Evolutionary conservation across 2,113 vertebrate genomes (phyloP).

Genomic region (Polypterus bichir): DNA sequence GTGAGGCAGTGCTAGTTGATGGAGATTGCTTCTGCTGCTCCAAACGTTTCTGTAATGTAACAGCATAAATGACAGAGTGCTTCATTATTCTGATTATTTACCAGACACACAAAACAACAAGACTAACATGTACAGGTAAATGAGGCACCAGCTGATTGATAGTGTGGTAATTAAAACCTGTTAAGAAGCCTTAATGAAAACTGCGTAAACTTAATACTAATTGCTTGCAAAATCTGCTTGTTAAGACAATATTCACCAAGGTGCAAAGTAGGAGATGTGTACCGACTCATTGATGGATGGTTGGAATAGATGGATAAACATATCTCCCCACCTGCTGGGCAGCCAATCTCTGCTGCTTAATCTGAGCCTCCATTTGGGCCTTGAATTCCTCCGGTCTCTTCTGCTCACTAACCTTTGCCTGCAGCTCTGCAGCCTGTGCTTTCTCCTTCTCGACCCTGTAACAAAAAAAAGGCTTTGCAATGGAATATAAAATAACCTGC

Average conservation of each 20-base stretch:
- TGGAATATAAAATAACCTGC: background rate
- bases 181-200: no score
- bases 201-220: no score
- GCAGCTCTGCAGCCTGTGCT: constrained; percentile 73
- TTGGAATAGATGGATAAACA: no score
- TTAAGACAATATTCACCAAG: background rate
- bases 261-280: constrained; percentile 2
- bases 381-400: constrained; percentile 69
- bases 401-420: constrained; percentile 74
- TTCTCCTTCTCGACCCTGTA: constrained; percentile 91
- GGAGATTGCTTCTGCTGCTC: constrained; percentile 71
- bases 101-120: no score
- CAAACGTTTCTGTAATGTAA: constrained; percentile 68
- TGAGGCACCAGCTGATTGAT: no score
- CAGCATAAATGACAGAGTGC: constrained; percentile 3
- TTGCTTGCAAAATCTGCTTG: constrained; percentile 1
- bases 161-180: no score
- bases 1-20: constrained; percentile 29
- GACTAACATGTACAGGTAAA: background rate
- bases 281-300: no score
- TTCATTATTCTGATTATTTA: constrained; percentile 2
- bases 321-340: constrained; percentile 62
- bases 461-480: constrained; percentile 6
- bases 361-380: constrained; percentile 70
- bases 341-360: constrained; percentile 73